Evolutionary conservation across 2,888 invertebrate genomes (phyloP).

Genomic region (Caenorhabditis becei): DNA sequence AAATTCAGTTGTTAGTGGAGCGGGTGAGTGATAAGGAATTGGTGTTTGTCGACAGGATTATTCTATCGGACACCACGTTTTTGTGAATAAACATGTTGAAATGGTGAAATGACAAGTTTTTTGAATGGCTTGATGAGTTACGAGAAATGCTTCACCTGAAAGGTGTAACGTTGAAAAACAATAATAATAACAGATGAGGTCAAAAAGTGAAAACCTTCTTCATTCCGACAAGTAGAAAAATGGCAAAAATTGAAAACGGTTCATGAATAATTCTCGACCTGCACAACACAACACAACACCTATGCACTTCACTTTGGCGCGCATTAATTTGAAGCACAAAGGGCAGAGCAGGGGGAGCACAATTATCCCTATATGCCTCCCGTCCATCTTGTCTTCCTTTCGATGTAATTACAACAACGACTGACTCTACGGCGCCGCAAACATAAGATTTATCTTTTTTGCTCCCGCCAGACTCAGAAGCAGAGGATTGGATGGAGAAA

Average conservation of each 20-base stretch:
- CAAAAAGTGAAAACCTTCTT: constrained; percentile 15
- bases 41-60: constrained; percentile 49
- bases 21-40: constrained; percentile 38
- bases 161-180: constrained; percentile 25
- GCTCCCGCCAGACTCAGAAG: background rate
- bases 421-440: constrained; percentile 23
- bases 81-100: constrained; percentile 33
- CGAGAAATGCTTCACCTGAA: too few relatives aligned
- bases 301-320: constrained; percentile 26
- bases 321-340: constrained; percentile 48
- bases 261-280: constrained; percentile 45
- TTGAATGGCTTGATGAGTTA: background rate
- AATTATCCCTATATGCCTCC: constrained; percentile 32
- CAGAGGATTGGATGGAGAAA: background rate
- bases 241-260: constrained; percentile 31
- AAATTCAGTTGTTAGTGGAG: constrained; percentile 9
- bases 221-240: background rate
- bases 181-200: constrained; percentile 6
- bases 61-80: constrained; percentile 45
- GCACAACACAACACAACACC: constrained; percentile 39
- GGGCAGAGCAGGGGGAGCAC: constrained; percentile 22
- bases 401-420: constrained; percentile 54
- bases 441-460: constrained; percentile 53
- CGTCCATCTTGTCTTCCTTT: constrained; percentile 7
- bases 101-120: constrained; percentile 2